Evolutionary conservation across 1,140 invertebrate genomes (phyloP).

Genomic region (Drosophila sp.): DNA sequence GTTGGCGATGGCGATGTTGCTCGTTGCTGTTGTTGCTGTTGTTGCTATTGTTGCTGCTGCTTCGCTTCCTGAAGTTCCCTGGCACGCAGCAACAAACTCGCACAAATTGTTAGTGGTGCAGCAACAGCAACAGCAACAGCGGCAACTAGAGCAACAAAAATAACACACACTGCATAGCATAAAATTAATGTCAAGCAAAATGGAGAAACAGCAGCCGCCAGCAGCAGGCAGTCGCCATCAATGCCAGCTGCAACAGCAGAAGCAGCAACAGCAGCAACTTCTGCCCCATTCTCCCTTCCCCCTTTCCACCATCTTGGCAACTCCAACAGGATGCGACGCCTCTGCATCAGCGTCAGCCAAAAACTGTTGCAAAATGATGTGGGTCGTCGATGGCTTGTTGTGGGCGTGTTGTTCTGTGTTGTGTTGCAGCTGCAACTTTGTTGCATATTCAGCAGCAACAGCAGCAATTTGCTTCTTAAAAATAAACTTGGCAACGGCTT

Average conservation of each 20-base stretch:
- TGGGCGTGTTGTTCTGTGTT: constrained; percentile 46
- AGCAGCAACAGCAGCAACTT: constrained; percentile 17
- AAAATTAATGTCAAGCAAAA: constrained; percentile 82
- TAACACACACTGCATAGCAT: constrained; percentile 59
- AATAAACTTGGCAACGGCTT: constrained; percentile 70
- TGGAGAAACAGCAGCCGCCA: constrained; percentile 60
- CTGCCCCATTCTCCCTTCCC: not conserved
- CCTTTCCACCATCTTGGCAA: not conserved
- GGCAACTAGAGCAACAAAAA: constrained; percentile 14
- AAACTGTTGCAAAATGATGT: constrained; percentile 75
- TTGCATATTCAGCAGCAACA: constrained; percentile 68
- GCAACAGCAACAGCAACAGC: constrained; percentile 26
- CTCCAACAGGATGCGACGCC: constrained; percentile 32
- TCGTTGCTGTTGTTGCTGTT: not conserved
- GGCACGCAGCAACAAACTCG: constrained; percentile 56
- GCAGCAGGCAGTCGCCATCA: constrained; percentile 46
- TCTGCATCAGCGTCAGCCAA: constrained; percentile 65
- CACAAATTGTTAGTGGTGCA: constrained; percentile 57
- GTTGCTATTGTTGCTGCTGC: not conserved
- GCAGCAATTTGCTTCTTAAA: constrained; percentile 49
- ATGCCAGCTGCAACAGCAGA: constrained; percentile 27
- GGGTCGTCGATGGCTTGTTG: constrained; percentile 58
- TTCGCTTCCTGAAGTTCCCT: not conserved
- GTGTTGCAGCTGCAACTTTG: constrained; percentile 64
- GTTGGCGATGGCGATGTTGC: constrained; percentile 45